Base-by-base conservation (phyloP, 37 sponge, comb jelly and placozoan species). In the Halichondria panicea region DNA sequence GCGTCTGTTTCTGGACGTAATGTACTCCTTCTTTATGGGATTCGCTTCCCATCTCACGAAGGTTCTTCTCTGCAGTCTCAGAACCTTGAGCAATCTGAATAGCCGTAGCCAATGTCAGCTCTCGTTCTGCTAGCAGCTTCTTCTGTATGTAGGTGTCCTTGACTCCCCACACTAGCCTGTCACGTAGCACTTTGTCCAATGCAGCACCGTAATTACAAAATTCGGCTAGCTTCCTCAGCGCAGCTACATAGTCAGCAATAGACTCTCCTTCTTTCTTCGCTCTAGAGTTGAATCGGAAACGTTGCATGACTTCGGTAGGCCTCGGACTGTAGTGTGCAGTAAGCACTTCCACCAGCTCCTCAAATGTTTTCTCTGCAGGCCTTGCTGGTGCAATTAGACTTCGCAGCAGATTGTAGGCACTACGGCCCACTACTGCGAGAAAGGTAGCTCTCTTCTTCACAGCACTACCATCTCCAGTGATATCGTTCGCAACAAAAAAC, bases 151-250 rank as follows among this genome's bases (percentile, higher is more conserved):
- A 37, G 3, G 4, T 39, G 30, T 81, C 55, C 13, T 48, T 65
- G 8, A 72, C 53, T 15, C 57, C 84, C 44, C 84, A 83, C 0
- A 83, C 50, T 25, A 83, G 62, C 36, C 84, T 31, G 28, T 83
- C 84, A 1, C 76, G 50, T 27, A 83, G 30, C 76, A 83, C 58
- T 24, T 67, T 77, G 0, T 68, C 60, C 4, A 81, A 57, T 32
- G 31, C 2, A 1, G 54, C 66, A 13, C 74, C 67, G 33, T 53
- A 80, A 24, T 83, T 38, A 43, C 84, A 83, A 24, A 43, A 43
- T 25, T 75, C 63, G 0, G 76, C 41, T 35, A 83, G 24, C 12
- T 3, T 32, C 22, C 59, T 24, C 52, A 84, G 56, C 22, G 63
- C 85, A n/a, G 70, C 41, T 4, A 77, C 78, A 33, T 37, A 84